Base-by-base conservation (phyloP, 37 sponge, comb jelly and placozoan genomes). In the Aphrocallistes beatrix region DNA sequence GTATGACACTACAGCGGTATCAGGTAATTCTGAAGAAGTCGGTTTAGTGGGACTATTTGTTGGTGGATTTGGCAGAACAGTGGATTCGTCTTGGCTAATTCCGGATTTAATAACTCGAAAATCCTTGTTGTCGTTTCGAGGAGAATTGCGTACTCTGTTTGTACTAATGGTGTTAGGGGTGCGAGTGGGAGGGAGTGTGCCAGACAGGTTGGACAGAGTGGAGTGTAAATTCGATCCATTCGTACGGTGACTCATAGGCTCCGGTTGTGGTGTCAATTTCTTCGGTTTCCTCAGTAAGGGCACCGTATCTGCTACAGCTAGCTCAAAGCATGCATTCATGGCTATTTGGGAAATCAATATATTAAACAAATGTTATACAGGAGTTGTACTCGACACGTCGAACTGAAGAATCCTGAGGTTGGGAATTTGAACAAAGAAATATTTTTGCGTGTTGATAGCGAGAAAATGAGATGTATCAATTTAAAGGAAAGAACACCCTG, bases 251-350 rank as follows among this genome's bases (percentile, higher is more conserved):
- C 75, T 60, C 75, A 60, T 60, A 60, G 28, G 75, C 34, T 60
- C 75, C 3, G 75, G 75, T 13, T 60, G 10, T 13, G 75, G 21
- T 3, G 75, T 60, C 3, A 6, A 6, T 60, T 60, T 60, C 21
- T 60, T 60, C n/a, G 75, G 75, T 60, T 30, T 60, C 34, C 75
- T 60, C 75, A 60, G n/a, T 13, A 60, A 60, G 25, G 75, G 75
- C 10, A 60, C 75, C 8, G 8, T 3, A 42, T 13, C 6, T 19
- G n/a, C 28, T 3, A 60, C 3, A 6, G 75, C n/a, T 60, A 25
- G 75, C 8, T 60, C 75, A 60, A 8, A n/a, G n/a, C n/a, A n/a
- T n/a, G n/a, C n/a, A n/a, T n/a, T n/a, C n/a, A n/a, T n/a, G n/a
- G n/a, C n/a, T n/a, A n/a, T n/a, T n/a, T n/a, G n/a, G n/a, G n/a